A percentile compares a stretch with the other conserved stretches of the same genome.
Evolutionary conservation across 2,888 invertebrate genomes (phyloP).

Genomic region (Melolontha melolontha): DNA sequence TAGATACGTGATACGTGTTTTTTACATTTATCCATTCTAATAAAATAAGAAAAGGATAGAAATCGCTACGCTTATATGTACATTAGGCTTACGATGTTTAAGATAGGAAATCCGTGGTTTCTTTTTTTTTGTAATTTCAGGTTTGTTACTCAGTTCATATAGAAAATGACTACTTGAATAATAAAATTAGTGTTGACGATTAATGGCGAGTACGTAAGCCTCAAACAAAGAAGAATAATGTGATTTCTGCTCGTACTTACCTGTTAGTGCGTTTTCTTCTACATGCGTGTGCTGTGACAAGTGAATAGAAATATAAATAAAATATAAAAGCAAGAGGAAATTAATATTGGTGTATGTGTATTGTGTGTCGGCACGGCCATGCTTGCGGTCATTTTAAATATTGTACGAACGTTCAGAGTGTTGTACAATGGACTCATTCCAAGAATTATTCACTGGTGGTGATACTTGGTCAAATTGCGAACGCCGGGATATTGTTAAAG

Average conservation of each 20-base stretch:
- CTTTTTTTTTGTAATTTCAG: constrained; percentile 31
- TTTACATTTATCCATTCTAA: too few species aligned
- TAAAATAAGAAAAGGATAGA: constrained; percentile 1
- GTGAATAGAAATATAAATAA: neutral
- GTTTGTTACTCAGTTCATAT: constrained; percentile 20
- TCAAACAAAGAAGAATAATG: too few species aligned
- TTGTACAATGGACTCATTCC: constrained; percentile 66
- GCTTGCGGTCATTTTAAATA: constrained; percentile 51
- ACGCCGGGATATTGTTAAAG: constrained; percentile 42
- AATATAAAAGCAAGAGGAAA: neutral
- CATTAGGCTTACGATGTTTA: constrained; percentile 17
- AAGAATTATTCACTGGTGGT: constrained; percentile 64
- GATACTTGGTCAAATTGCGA: constrained; percentile 55
- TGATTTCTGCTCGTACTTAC: neutral
- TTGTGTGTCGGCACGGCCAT: constrained; percentile 51
- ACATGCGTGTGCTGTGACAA: neutral
- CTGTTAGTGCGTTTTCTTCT: too few species aligned
- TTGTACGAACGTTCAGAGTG: constrained; percentile 53
- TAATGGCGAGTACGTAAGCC: neutral
- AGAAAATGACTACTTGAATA: constrained; percentile 3
- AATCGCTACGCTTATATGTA: constrained; percentile 4
- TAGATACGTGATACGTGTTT: too few species aligned
- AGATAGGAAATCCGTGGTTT: constrained; percentile 32
- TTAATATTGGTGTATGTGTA: constrained; percentile 26
- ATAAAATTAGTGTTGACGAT: constrained; percentile 27